Base-by-base conservation (phyloP, 1,140 invertebrate species). In the Delia radicum region DNA sequence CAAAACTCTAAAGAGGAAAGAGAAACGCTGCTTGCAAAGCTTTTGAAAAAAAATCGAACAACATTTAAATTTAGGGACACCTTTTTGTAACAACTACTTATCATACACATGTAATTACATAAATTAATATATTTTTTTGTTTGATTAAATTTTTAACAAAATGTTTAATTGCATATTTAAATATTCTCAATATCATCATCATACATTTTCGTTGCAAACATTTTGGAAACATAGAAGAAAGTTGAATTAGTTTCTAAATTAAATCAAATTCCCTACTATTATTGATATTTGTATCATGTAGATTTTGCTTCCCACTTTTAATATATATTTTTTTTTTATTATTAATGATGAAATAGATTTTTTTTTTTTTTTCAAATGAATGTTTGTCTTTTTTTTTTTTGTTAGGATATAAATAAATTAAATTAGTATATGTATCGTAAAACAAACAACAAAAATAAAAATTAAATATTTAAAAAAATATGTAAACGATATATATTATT, bases 221-320 rank as follows among this genome's bases (percentile, higher is more conserved):
- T 69, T 37, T 7, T 69, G 65, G 65, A 69, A 69, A 33, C 65
- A 31, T 7, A 31, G 65, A 69, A 69, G 65, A 69, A 69, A 33
- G 48, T 4, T 24, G 5, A 10, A 37, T 10, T 6, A 37, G 3
- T 37, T 37, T 37, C 1, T 10, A 37, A 37, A 33, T 12, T 10
- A 1, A 37, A 37, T 10, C 8, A 37, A 37, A 37, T 37, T 37
- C 13, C 0, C 1, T 2, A 10, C 8, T 13, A 37, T 37, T 37
- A 37, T 7, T 37, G 13, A 37, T n/a, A n/a, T n/a, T n/a, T n/a
- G n/a, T n/a, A 4, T 21, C 48, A 55, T 5, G 12, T n/a, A 27
- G 26, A 63, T 1, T 27, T 27, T 26, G n/a, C 12, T 63, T 63
- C 24, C 27, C 28, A 4, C 28, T 65, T 65, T 65, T 33, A 12